Evolutionary conservation across 1,140 invertebrate species (phyloP).

Genomic region (Diorhabda carinulata): DNA sequence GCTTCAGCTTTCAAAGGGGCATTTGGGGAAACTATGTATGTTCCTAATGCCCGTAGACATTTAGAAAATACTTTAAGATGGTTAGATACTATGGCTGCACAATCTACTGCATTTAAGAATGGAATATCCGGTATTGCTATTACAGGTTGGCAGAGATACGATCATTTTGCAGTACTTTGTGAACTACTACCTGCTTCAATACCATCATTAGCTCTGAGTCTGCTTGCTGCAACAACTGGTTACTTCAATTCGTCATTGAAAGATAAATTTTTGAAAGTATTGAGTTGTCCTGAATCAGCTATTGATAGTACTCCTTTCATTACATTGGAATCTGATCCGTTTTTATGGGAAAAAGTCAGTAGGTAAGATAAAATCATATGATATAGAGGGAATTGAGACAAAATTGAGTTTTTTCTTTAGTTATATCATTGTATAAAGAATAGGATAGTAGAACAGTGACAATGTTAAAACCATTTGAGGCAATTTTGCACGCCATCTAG

Average conservation of each 20-base stretch:
- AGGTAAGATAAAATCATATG: conserved; percentile 27
- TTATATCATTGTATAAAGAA: too few species aligned
- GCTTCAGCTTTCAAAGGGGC: conserved; percentile 87
- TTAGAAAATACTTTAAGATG: conserved; percentile 69
- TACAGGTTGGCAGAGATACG: conserved; percentile 82
- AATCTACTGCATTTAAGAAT: conserved; percentile 49
- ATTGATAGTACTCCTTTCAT: conserved; percentile 45
- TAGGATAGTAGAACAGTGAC: too few species aligned
- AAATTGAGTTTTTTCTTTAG: too few species aligned
- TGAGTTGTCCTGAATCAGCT: conserved; percentile 53
- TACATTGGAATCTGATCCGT: conserved; percentile 56
- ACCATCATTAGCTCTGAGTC: conserved; percentile 63
- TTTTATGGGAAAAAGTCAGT: conserved; percentile 56
- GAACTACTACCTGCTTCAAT: conserved; percentile 83
- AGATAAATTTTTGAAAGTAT: conserved; percentile 51
- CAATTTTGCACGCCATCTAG: too few species aligned
- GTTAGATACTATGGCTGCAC: conserved; percentile 56
- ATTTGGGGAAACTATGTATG: conserved; percentile 71
- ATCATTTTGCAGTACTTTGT: conserved; percentile 89
- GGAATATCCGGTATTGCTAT: conserved; percentile 64
- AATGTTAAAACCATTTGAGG: too few species aligned
- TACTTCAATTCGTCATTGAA: conserved; percentile 58
- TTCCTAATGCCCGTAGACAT: conserved; percentile 64
- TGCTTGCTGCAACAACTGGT: conserved; percentile 58
- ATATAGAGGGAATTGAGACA: too few species aligned